A percentile compares a stretch with the other conserved stretches of the same genome.
Conservation (phyloP, 1,140 invertebrate genomes). For the Musca vetustissima region DNA sequence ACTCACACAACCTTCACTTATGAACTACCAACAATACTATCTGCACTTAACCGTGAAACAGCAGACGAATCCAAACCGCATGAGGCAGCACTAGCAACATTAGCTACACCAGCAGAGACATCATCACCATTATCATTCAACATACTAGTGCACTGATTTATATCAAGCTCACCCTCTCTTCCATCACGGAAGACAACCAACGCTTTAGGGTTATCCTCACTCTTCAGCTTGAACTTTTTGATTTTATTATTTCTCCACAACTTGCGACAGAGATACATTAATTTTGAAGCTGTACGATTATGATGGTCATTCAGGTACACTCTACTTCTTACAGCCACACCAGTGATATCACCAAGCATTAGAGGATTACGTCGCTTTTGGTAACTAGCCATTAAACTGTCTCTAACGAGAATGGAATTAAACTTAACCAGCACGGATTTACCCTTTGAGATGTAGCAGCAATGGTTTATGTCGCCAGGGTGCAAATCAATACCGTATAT, state of each 20-base stretch:
- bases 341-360: background rate
- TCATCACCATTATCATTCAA: background rate
- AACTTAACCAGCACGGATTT: background rate
- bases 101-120: background rate
- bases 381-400: background rate
- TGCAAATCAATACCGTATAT: background rate
- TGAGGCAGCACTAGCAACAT: too few relatives aligned
- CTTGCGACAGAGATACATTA: background rate
- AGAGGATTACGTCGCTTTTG: background rate
- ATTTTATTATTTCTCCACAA: background rate
- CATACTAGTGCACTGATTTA: background rate
- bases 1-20: too few relatives aligned
- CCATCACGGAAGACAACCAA: background rate
- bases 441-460: background rate
- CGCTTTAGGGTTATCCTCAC: background rate
- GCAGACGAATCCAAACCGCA: too few relatives aligned
- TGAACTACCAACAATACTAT: background rate
- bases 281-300: background rate
- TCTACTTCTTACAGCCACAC: background rate
- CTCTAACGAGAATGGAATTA: background rate
- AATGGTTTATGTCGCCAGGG: background rate
- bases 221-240: background rate
- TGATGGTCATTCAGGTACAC: background rate
- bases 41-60: background rate
- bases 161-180: background rate